These are phyloP conservation scores for Micromussa lordhowensis DNA, from an alignment of 92 coral and sea anemone species.

Conservation along the genomic window DNA sequence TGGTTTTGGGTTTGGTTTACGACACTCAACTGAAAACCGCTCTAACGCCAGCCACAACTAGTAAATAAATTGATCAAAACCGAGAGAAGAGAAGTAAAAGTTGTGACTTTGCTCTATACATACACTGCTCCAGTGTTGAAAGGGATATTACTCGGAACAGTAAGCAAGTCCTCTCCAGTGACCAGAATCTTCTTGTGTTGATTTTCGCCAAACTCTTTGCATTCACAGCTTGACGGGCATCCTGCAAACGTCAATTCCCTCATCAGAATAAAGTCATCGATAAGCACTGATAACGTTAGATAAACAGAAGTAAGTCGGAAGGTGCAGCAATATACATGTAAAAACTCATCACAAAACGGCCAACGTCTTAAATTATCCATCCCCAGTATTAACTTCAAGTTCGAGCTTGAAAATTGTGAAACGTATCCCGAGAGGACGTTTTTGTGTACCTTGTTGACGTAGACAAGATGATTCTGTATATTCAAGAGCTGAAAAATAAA, in stretches of 20 bases:
- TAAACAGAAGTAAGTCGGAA: background rate
- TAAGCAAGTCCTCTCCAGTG: background rate
- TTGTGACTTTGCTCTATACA: background rate
- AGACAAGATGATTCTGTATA: background rate
- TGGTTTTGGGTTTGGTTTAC: no score
- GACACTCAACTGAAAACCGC: no score
- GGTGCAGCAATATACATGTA: no score
- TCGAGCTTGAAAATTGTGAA: background rate
- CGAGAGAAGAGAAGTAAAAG: background rate
- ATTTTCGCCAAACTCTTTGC: background rate
- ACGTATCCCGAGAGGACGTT: background rate
- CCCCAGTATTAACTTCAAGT: no score
- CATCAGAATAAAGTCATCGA: background rate
- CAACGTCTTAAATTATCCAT: no score
- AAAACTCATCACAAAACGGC: background rate
- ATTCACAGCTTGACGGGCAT: conserved; percentile 11
- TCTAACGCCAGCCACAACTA: no score
- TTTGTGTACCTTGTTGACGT: background rate
- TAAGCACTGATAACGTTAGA: background rate
- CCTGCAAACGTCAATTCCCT: background rate
- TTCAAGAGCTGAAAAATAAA: background rate
- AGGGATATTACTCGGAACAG: background rate
- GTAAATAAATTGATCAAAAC: background rate
- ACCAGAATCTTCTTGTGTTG: background rate
- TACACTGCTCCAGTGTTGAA: background rate